Evolutionary conservation across 37 sponge, comb jelly and placozoan species (phyloP), one percentile per base, ranked within the genome.

Genomic region (Hexactinellida sp.): DNA sequence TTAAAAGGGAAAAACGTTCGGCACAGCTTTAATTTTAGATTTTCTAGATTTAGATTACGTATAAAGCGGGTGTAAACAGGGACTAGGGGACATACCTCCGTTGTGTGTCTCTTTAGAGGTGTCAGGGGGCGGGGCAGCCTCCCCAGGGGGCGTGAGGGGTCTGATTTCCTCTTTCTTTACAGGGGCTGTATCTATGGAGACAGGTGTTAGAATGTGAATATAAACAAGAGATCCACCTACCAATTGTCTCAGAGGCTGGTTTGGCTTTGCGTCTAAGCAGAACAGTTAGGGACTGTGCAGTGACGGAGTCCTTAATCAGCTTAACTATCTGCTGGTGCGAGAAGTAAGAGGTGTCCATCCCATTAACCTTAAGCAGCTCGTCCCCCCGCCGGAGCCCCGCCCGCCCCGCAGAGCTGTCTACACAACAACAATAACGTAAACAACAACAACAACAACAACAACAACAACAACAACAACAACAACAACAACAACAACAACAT

Each of bases 301-400:
- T n/a, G 9, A 47, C 16, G 34, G 76, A 63, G 34, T 63, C 76
- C 34, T 63, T 63, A 1, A 63, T n/a, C 34, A 63, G 76, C 76
- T 63, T 63, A 10, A 63, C 76, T 10, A 63, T 63, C 76, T 63
- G 76, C 34, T 63, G 76, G 34, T 63, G 76, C 32, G 76, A 63
- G 76, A 63, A 63, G 34, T 63, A 63, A 23, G 32, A 32, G 34
- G 76, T 63, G 34, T 63, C 76, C 76, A 63, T 63, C 34, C 76
- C 76, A 23, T 63, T 63, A 10, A 63, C 76, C 76, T 5, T 63
- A 3, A 25, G 76, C 5, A 63, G 13, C 76, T 63, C 28, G 13
- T 63, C 76, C 34, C 76, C 76, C 13, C 76, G 25, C 76, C 34
- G 76, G 3, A 63, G 34, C 76, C 76, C 76, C 34, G 76, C 76